Percentiles rank a stretch among this genome's conserved stretches.
phyloP scores from a whole-genome alignment of 2,797 vertebrate species.

The Siniperca scherzeri region DNA sequence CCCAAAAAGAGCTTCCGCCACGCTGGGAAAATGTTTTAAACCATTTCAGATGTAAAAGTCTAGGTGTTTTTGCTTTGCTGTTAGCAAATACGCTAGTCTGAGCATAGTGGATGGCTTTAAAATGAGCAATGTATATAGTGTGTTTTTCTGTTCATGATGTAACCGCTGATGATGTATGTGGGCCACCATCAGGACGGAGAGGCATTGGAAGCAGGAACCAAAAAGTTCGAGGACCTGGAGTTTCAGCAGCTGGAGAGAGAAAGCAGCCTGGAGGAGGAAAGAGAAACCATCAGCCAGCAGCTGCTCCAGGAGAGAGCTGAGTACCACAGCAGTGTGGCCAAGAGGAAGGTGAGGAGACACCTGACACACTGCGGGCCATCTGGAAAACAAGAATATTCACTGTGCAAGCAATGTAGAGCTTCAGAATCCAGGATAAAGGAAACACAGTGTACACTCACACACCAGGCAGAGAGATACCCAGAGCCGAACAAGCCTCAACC shows the following conservation, averaged over 20 bases:
- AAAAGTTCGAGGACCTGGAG: slow-evolving; percentile 97
- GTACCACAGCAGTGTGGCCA: slow-evolving; percentile 86
- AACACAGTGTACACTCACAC: not conserved
- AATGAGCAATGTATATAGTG: not conserved
- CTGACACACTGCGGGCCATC: not conserved
- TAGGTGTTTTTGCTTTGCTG: slow-evolving; percentile 9
- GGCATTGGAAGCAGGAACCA: slow-evolving; percentile 90
- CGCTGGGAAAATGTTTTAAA: not conserved
- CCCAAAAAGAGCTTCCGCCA: slow-evolving; percentile 2
- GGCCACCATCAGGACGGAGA: slow-evolving; percentile 90
- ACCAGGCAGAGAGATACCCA: slow-evolving; percentile 1
- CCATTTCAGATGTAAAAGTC: not conserved
- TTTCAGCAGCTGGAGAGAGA: slow-evolving; percentile 98
- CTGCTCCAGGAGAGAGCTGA: slow-evolving; percentile 91
- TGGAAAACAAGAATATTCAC: not conserved
- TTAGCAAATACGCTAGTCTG: not conserved
- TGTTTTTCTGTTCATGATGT: not conserved
- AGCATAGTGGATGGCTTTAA: slow-evolving; percentile 22
- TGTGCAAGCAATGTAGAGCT: not conserved
- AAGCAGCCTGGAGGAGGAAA: slow-evolving; percentile 95
- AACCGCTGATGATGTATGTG: slow-evolving; percentile 16
- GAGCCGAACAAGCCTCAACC: not conserved
- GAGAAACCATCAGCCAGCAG: slow-evolving; percentile 91
- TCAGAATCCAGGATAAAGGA: not conserved
- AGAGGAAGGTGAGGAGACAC: slow-evolving; percentile 88